These are phyloP conservation scores for Lycaon pictus DNA, from an alignment of 2,113 vertebrate species.

Conservation along the genomic window DNA sequence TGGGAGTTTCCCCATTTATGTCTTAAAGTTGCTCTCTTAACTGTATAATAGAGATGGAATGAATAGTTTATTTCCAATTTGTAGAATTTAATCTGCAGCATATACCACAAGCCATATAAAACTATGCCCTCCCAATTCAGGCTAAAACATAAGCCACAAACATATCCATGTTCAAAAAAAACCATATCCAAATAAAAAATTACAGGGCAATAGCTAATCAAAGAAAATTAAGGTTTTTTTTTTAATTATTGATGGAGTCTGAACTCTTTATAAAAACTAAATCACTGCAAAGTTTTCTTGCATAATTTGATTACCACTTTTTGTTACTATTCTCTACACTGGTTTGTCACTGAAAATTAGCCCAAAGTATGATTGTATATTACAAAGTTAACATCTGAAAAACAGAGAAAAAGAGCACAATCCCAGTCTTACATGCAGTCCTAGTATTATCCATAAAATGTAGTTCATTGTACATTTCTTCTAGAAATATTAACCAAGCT, in stretches of 20 bases:
- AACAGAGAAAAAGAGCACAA: not conserved
- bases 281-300: not conserved
- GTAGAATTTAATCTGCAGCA: not conserved
- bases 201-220: not conserved
- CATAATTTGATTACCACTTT: conserved; percentile 35
- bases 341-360: conserved; percentile 6
- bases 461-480: not conserved
- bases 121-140: not conserved
- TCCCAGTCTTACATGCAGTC: not conserved
- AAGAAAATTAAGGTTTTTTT: conserved; percentile 28
- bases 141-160: conserved; percentile 2
- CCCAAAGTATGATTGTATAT: conserved; percentile 1
- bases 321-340: conserved; percentile 26
- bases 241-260: not conserved
- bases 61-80: not conserved
- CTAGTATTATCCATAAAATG: not conserved
- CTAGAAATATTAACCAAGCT: conserved; percentile 17
- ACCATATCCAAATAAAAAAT: not conserved
- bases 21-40: conserved; percentile 8
- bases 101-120: not conserved
- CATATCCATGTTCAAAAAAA: not conserved
- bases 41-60: conserved; percentile 3
- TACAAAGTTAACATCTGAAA: not conserved
- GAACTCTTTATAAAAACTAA: conserved; percentile 38
- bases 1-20: not conserved